Base-by-base conservation (phyloP, 2,888 invertebrate species). In the Pasiphila rectangulata region DNA sequence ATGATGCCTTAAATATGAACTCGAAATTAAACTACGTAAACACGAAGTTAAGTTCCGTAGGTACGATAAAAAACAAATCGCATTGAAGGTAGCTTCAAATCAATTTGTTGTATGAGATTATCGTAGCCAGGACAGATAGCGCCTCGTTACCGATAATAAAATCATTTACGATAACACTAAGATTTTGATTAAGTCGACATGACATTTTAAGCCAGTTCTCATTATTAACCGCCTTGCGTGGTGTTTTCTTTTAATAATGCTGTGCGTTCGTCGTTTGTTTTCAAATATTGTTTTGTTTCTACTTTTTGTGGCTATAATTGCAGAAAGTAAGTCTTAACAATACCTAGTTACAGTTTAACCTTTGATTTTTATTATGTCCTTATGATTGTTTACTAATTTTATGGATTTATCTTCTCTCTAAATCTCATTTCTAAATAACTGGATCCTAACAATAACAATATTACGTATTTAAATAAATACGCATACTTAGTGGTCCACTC, bases 201-300 rank as follows among this genome's bases (percentile, higher is more conserved):
- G 10, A 25, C 25, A n/a, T n/a, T 23, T 3, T 12, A 13, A 27
- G 13, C 13, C 13, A 27, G 27, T 1, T 7, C 2, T 7, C 13
- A 4, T 7, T 13, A 13, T 12, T n/a, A n/a, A n/a, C n/a, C n/a
- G 13, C 12, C 27, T 12, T 12, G 7, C 13, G 13, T 3, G 13
- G 7, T 3, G 27, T 12, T 27, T 7, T 12, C 7, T 27, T 27
- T 13, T 13, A 13, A 27, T 12, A 27, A 24, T 27, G 27, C 13
- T 13, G 12, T 7, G 2, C 3, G 7, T 27, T 13, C 13, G 7
- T 13, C 13, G 1, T 27, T 27, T 27, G 9, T 1, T 3, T 3
- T 12, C 12, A 6, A 27, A 27, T 13, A 13, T 6, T 27, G 27
- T 35, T 24, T 24, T 44, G 24, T 21, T 39, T n/a, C 23, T 39